Base-by-base conservation (phyloP, 2,888 invertebrate species). In the Dicranocentrus wangi region DNA sequence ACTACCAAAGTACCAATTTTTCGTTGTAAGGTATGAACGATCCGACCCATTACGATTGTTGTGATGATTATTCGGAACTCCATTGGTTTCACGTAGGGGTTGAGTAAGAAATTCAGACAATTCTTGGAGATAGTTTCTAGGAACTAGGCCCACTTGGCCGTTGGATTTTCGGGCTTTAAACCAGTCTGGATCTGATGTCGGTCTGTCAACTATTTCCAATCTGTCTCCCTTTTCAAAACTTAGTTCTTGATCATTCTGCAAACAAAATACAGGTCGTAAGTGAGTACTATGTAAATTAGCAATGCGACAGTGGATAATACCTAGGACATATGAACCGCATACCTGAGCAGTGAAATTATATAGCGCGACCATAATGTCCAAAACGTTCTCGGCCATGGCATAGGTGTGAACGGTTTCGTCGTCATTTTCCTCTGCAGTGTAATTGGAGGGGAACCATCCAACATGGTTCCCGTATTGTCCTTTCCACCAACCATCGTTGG, bases 401-500 rank as follows among this genome's bases (percentile, higher is more conserved):
- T 96, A 96, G 19, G 96, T 96, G 88, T 96, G 96, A 51, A 95
- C 92, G 51, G 95, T 94, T 87, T 95, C 95, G 87, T 96, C 95
- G 39, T 92, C 92, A 63, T 71, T 63, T 76, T 95, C 95, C 82
- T 89, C 88, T 88, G 95, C 95, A 83, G 98, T 98, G 90, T 99
- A 99, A 90, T 99, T 99, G 69, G 98, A 98, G 10, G 99, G 99
- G 89, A 99, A 99, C 99, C 99, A 97, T 21, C 95, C 94, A 25
- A 92, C 91, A 66, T 83, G 84, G 53, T 75, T 84, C 66, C 85
- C 85, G 81, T 82, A 86, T 61, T 86, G 86, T 25, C 86, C 99
- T 88, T 98, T 93, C 99, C 99, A 99, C 99, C 99, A 99, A 82
- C 96, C 98, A 90, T 99, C 99, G 87, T 97, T 97, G 87, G 97